phyloP scores from a whole-genome alignment of 1,140 invertebrate genomes.

The Aphidius gifuensis region DNA sequence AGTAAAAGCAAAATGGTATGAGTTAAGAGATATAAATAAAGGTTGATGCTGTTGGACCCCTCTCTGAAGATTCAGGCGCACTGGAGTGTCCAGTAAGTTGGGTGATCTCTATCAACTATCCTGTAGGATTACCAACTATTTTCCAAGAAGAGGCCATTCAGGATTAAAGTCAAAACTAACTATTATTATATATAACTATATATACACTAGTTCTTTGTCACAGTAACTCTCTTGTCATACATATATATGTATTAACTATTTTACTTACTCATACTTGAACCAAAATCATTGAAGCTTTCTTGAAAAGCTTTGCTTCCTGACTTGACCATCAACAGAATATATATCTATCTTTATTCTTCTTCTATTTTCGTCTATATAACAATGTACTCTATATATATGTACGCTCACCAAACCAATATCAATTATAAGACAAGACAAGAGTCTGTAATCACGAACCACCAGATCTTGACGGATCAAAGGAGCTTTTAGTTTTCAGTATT shows the following conservation, averaged over 20 bases:
- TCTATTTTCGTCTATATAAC: not conserved
- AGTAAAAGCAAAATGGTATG: no score
- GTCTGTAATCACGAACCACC: constrained; percentile 47
- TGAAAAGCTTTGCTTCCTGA: constrained; percentile 27
- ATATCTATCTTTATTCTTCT: constrained; percentile 19
- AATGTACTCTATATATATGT: no score
- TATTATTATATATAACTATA: no score
- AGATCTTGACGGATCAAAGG: constrained; percentile 54
- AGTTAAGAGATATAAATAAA: no score
- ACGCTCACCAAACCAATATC: constrained; percentile 48
- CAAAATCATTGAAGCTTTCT: constrained; percentile 1
- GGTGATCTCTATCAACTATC: constrained; percentile 54
- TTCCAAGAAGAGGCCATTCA: constrained; percentile 52
- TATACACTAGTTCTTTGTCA: constrained; percentile 2
- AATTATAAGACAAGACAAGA: constrained; percentile 58
- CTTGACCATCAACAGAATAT: constrained; percentile 16
- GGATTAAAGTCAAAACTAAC: constrained; percentile 44
- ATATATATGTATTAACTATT: not conserved
- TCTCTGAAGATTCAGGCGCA: constrained; percentile 20
- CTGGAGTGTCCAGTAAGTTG: constrained; percentile 47
- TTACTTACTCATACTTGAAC: not conserved
- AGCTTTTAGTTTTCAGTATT: not conserved
- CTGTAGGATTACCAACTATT: constrained; percentile 56
- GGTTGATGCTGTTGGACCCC: not conserved
- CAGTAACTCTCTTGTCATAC: not conserved